Conservation (phyloP, 1,140 invertebrate species). For the Phenacoccus solenopsis region DNA sequence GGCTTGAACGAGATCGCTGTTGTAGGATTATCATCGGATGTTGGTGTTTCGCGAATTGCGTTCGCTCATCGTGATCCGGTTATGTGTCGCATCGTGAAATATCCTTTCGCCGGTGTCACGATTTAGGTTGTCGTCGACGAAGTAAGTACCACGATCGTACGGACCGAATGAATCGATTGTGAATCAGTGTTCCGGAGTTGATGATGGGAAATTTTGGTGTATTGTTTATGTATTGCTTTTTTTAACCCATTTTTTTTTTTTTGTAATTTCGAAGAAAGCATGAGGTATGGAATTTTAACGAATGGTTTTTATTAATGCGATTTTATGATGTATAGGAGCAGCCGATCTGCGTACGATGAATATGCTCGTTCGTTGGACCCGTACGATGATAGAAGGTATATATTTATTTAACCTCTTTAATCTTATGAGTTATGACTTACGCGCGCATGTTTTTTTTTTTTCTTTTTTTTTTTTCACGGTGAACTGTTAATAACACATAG, state of each 20-base stretch:
- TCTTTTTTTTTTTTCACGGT: too few species aligned
- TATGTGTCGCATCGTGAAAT: too few species aligned
- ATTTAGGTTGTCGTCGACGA: too few species aligned
- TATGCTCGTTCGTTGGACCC: slow-evolving; percentile 6
- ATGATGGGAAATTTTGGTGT: neutral
- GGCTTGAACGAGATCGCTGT: too few species aligned
- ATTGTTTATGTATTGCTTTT: neutral
- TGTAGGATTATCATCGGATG: too few species aligned
- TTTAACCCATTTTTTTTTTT: neutral
- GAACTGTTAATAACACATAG: too few species aligned
- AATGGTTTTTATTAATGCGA: slow-evolving; percentile 27
- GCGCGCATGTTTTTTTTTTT: slow-evolving; percentile 21
- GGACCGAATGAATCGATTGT: neutral
- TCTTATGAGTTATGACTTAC: neutral
- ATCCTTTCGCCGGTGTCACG: too few species aligned
- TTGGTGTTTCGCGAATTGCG: too few species aligned
- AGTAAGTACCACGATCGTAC: slow-evolving; percentile 27
- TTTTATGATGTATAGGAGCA: slow-evolving; percentile 20
- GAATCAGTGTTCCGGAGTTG: neutral
- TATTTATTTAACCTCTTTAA: slow-evolving; percentile 28
- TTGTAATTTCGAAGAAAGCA: neutral
- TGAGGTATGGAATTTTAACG: slow-evolving; percentile 33
- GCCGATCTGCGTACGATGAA: slow-evolving; percentile 19
- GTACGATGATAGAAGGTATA: slow-evolving; percentile 22
- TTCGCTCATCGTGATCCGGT: too few species aligned